phyloP scores from a whole-genome alignment of 2,113 vertebrate genomes.

The Neomonachus schauinslandi region DNA sequence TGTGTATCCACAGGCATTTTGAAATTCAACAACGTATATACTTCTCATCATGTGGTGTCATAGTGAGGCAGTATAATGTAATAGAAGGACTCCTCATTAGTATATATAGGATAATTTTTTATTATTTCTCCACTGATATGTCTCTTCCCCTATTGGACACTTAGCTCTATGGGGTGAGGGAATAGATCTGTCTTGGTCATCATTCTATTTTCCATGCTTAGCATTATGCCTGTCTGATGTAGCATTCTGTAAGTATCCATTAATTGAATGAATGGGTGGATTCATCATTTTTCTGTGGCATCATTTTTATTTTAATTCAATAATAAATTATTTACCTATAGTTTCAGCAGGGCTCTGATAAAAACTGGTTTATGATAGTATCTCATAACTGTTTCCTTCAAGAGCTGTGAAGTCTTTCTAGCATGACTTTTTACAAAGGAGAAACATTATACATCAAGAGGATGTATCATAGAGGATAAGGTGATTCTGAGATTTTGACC shows the following conservation, averaged over 20 bases:
- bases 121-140: neutral
- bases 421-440: constrained; percentile 20
- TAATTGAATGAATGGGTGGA: neutral
- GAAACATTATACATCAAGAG: neutral
- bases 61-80: neutral
- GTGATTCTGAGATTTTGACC: constrained; percentile 4
- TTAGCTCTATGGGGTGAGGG: neutral
- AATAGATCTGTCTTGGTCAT: neutral
- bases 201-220: neutral
- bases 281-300: neutral
- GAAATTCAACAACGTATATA: neutral
- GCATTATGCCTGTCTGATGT: neutral
- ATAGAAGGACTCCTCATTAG: neutral
- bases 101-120: neutral
- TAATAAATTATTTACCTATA: constrained; percentile 15
- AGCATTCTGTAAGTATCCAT: neutral
- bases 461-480: neutral
- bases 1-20: neutral
- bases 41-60: neutral
- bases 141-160: neutral
- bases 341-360: constrained; percentile 26
- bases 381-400: constrained; percentile 30
- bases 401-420: constrained; percentile 26
- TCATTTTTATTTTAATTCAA: constrained; percentile 56
- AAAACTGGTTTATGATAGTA: constrained; percentile 15